Evolutionary conservation across 2,888 invertebrate species (phyloP), one percentile per base, ranked within the genome.

Genomic region (Anorthoa munda): DNA sequence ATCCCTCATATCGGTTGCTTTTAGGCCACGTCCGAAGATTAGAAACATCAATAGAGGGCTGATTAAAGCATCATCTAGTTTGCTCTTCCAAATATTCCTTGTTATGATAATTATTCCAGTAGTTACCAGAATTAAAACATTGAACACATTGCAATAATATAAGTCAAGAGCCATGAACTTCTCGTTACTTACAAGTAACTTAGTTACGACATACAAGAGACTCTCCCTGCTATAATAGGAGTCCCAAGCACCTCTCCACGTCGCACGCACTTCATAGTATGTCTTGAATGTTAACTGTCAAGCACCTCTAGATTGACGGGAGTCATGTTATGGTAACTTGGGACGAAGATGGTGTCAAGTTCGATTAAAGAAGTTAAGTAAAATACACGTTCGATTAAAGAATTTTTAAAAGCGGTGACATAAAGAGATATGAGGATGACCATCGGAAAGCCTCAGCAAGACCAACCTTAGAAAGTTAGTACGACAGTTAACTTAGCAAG

Each of bases 231-330:
- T 70, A 51, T 50, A 59, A 53, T 51, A 23, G 51, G 66, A 66
- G 51, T 26, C 50, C 26, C 13, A 21, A 75, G 73, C 13, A 13
- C n/a, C 74, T 73, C 60, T 77, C 18, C 12, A 79, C 80, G 59
- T 73, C 53, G 13, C 73, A 77, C 64, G 26, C 74, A 73, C 79
- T 79, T 65, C 51, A 58, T 48, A 7, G 2, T 74, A 39, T 13
- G 53, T 77, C 64, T 73, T 60, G 45, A 72, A 45, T n/a, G 59
- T 51, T 46, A 58, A 72, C 51, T 7, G n/a, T 26, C 18, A 46
- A 64, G 79, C 3, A 39, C 26, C 48, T n/a, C 56, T 21, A 64
- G 26, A 53, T 72, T 50, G n/a, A 60, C 21, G 45, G 17, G 64
- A 60, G 55, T 39, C 48, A n/a, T 46, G 45, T 65, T 55, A 64